phyloP scores from a whole-genome alignment of 2,113 vertebrate genomes.

The Eptesicus fuscus region DNA sequence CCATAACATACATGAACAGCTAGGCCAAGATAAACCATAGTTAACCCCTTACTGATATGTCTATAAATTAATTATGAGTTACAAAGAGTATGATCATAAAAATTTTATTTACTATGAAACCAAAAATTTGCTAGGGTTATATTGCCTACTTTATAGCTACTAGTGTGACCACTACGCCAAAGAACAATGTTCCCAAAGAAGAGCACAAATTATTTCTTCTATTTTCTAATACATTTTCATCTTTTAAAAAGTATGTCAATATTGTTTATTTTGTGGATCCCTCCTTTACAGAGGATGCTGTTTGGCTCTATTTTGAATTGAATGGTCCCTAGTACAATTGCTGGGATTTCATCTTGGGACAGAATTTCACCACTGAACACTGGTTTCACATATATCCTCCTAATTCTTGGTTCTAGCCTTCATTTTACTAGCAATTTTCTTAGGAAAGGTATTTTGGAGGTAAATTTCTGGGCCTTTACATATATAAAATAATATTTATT shows the following conservation, averaged over 20 bases:
- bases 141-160: background rate
- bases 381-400: background rate
- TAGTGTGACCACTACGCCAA: background rate
- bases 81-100: background rate
- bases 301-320: background rate
- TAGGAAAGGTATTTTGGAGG: background rate
- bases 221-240: background rate
- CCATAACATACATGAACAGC: background rate
- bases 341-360: background rate
- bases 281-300: background rate
- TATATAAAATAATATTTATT: background rate
- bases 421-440: background rate
- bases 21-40: background rate
- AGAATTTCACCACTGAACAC: background rate
- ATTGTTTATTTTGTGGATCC: background rate
- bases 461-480: background rate
- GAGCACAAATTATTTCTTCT: background rate
- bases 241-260: background rate
- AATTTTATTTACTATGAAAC: background rate
- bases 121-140: background rate
- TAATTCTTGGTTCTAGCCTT: background rate
- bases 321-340: background rate
- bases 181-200: background rate
- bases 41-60: background rate
- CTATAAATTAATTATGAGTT: background rate